These are phyloP conservation scores for Gryon sp. DNA, from an alignment of 1,140 invertebrate species.

Conservation along the genomic window DNA sequence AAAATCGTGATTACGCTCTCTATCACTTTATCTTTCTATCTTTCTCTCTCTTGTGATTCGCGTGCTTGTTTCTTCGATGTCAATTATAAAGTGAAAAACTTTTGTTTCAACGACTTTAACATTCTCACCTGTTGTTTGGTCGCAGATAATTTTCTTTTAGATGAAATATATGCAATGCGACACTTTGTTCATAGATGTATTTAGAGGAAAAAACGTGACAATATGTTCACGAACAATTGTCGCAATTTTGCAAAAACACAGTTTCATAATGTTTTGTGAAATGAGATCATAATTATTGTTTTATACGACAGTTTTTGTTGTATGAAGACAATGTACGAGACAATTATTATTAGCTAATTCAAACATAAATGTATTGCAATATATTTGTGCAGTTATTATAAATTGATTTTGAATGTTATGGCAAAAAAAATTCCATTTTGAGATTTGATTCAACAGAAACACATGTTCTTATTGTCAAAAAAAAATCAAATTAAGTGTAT, in stretches of 20 bases:
- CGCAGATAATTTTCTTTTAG: conserved; percentile 9
- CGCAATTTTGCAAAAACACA: conserved; percentile 27
- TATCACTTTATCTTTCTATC: too few species aligned
- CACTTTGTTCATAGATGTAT: conserved; percentile 11
- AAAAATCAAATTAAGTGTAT: not conserved
- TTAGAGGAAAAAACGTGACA: conserved; percentile 23
- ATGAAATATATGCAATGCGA: conserved; percentile 10
- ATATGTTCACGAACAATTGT: conserved; percentile 18
- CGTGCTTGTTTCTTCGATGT: conserved; percentile 41
- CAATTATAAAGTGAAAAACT: conserved; percentile 44
- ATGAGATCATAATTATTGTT: conserved; percentile 25
- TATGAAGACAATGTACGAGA: too few species aligned
- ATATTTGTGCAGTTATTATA: too few species aligned
- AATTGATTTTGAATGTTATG: too few species aligned
- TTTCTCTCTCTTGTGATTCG: too few species aligned
- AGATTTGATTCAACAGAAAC: not conserved
- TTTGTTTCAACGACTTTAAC: conserved; percentile 16
- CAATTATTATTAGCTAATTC: too few species aligned
- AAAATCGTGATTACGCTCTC: conserved; percentile 55
- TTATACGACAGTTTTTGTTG: too few species aligned
- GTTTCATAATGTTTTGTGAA: conserved; percentile 27
- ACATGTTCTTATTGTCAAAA: not conserved
- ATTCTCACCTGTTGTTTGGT: conserved; percentile 44
- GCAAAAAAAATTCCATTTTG: too few species aligned
- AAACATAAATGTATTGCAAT: too few species aligned